These are phyloP conservation scores for Lycophotia porphyrea DNA, from an alignment of 2,888 invertebrate species.

Conservation along the genomic window DNA sequence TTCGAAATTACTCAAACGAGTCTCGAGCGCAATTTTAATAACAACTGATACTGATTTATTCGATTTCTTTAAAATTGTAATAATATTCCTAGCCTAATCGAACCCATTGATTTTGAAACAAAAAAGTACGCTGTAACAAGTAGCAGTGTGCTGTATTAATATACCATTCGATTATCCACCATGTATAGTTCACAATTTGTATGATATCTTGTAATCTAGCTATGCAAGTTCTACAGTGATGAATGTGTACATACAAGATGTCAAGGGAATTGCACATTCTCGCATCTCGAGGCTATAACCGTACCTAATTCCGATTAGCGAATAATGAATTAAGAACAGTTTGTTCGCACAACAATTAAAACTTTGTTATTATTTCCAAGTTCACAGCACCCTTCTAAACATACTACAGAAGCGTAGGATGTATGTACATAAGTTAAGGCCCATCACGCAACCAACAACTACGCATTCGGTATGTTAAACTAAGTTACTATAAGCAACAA, in stretches of 20 bases:
- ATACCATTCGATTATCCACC: too few species aligned
- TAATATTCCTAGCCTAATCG: too few species aligned
- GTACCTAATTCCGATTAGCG: background rate
- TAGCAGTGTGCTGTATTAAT: too few species aligned
- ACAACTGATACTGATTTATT: too few species aligned
- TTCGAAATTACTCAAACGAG: too few species aligned
- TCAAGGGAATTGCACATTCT: slow-evolving; percentile 40
- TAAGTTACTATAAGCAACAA: background rate
- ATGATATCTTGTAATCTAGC: too few species aligned
- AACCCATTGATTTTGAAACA: too few species aligned
- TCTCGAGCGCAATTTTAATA: too few species aligned
- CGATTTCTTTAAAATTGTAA: too few species aligned
- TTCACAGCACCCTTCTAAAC: background rate
- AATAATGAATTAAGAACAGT: background rate
- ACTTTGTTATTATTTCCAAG: slow-evolving; percentile 12
- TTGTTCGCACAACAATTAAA: slow-evolving; percentile 3
- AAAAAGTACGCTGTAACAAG: too few species aligned
- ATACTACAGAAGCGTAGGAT: too few species aligned
- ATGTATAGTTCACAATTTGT: too few species aligned
- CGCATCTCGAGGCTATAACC: slow-evolving; percentile 31
- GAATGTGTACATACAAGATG: slow-evolving; percentile 33
- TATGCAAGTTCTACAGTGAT: background rate
- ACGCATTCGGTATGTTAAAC: background rate
- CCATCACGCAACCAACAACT: background rate
- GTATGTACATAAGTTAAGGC: background rate